phyloP scores from a whole-genome alignment of 2,113 vertebrate species.

The Petromus typicus region DNA sequence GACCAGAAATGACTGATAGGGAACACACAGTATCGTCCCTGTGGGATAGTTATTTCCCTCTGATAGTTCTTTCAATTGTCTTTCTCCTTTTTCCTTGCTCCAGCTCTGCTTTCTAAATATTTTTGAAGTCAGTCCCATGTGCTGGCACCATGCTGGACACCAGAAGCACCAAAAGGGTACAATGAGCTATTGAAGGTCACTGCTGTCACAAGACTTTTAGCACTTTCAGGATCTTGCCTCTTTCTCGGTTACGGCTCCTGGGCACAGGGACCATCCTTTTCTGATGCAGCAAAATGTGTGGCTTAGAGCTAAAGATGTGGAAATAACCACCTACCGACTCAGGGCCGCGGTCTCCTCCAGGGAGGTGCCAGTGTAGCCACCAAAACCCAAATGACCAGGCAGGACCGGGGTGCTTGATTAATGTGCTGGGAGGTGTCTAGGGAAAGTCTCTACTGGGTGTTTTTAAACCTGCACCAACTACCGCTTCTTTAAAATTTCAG shows the following conservation, averaged over 20 bases:
- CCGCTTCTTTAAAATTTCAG: not conserved
- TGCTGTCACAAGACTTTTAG: not conserved
- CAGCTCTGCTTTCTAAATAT: not conserved
- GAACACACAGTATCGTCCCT: not conserved
- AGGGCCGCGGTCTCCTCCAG: not conserved
- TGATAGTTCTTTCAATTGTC: not conserved
- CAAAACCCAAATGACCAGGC: not conserved
- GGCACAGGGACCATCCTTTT: not conserved
- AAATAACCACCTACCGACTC: not conserved
- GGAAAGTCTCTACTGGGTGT: not conserved
- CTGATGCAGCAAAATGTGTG: not conserved
- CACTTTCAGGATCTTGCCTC: not conserved
- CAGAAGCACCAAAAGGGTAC: rapidly evolving
- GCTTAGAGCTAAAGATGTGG: not conserved
- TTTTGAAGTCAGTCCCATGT: not conserved
- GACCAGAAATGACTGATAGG: not conserved
- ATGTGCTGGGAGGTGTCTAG: not conserved
- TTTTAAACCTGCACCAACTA: not conserved
- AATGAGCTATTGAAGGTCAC: rapidly evolving
- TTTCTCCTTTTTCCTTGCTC: not conserved
- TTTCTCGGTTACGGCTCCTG: not conserved
- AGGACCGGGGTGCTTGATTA: not conserved
- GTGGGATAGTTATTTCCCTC: too few relatives aligned
- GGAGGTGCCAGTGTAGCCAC: not conserved
- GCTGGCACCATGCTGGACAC: not conserved